phyloP scores from a whole-genome alignment of 2,797 vertebrate genomes.

The Schizopygopsis pylzovi region DNA sequence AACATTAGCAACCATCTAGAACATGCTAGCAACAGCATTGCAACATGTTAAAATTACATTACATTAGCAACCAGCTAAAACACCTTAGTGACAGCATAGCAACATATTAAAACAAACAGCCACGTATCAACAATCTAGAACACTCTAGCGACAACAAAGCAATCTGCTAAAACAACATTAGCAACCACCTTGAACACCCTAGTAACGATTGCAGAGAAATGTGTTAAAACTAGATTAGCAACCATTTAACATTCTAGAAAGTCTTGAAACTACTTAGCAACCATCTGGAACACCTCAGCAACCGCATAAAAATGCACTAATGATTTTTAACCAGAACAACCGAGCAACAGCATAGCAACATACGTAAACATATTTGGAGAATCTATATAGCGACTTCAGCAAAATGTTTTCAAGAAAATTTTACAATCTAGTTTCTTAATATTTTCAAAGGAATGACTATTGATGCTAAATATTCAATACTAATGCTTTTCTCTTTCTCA shows the following conservation, averaged over 20 bases:
- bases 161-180: neutral
- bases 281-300: neutral
- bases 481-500: neutral
- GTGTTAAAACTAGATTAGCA: neutral
- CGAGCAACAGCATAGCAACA: neutral
- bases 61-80: neutral
- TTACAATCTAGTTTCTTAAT: neutral
- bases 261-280: neutral
- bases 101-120: neutral
- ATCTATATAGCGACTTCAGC: neutral
- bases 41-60: neutral
- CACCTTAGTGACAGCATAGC: neutral
- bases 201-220: neutral
- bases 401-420: neutral
- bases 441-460: neutral
- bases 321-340: neutral
- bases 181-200: neutral
- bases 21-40: neutral
- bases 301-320: neutral
- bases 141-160: neutral
- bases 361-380: neutral
- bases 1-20: neutral
- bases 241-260: neutral
- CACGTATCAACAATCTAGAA: neutral
- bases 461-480: neutral